These are phyloP conservation scores for Fregetta grallaria DNA, from an alignment of 2,113 vertebrate genomes.

Conservation along the genomic window DNA sequence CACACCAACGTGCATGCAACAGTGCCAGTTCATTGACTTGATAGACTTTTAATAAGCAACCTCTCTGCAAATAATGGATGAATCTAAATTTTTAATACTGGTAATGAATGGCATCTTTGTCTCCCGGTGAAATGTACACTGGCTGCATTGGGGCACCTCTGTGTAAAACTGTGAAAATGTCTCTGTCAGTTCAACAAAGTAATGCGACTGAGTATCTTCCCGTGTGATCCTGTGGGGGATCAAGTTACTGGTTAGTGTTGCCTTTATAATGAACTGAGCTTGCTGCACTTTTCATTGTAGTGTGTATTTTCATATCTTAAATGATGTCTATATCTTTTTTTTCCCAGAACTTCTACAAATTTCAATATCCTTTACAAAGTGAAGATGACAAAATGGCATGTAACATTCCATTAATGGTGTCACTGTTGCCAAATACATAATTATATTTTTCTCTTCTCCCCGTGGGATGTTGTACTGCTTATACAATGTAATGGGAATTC, in stretches of 20 bases:
- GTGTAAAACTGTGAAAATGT: background rate
- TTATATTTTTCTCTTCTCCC: background rate
- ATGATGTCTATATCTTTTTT: background rate
- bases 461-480: background rate
- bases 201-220: background rate
- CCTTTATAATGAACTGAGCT: background rate
- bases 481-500: background rate
- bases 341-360: background rate
- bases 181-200: background rate
- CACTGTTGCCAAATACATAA: background rate
- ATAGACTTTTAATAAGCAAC: background rate
- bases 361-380: background rate
- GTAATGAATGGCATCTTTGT: background rate
- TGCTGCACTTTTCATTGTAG: background rate
- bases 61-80: background rate
- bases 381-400: background rate
- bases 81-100: background rate
- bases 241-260: background rate
- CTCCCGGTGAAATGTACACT: background rate
- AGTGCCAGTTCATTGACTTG: background rate
- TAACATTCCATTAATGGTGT: background rate
- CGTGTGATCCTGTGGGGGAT: background rate
- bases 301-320: background rate
- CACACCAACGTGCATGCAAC: too few relatives aligned
- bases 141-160: background rate